Conservation (phyloP, 2,797 vertebrate genomes). For the Caiman crocodilus region DNA sequence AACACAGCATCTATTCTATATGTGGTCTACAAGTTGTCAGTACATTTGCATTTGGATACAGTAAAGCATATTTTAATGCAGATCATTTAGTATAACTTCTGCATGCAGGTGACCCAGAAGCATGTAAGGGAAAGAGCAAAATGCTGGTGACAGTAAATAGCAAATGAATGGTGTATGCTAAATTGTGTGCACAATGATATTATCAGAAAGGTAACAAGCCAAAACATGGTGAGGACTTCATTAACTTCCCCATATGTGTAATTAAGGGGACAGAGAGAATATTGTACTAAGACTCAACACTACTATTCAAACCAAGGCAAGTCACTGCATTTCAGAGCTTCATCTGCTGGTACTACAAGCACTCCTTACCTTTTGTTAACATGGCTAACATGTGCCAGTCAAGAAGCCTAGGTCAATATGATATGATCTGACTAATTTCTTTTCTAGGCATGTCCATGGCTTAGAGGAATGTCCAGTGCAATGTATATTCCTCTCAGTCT, state of each 20-base stretch:
- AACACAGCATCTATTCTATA: too few relatives aligned
- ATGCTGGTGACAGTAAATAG: background rate
- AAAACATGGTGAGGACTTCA: background rate
- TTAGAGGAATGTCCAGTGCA: background rate
- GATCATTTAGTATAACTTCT: background rate
- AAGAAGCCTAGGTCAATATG: background rate
- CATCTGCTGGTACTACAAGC: background rate
- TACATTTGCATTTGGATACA: background rate
- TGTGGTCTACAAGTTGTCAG: background rate
- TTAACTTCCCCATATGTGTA: background rate
- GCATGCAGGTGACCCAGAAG: background rate
- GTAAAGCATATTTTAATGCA: background rate
- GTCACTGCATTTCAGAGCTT: background rate
- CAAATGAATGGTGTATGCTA: fast-evolving
- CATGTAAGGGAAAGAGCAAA: background rate
- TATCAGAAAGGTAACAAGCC: background rate
- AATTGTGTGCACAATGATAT: background rate
- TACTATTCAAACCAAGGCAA: background rate
- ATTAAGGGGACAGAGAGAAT: background rate
- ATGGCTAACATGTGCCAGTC: background rate
- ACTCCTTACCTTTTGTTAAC: background rate
- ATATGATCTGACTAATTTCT: background rate
- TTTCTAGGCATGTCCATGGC: background rate
- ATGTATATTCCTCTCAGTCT: background rate
- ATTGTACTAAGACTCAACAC: background rate